phyloP scores from a whole-genome alignment of 2,888 invertebrate species.

The Eurois occulta region DNA sequence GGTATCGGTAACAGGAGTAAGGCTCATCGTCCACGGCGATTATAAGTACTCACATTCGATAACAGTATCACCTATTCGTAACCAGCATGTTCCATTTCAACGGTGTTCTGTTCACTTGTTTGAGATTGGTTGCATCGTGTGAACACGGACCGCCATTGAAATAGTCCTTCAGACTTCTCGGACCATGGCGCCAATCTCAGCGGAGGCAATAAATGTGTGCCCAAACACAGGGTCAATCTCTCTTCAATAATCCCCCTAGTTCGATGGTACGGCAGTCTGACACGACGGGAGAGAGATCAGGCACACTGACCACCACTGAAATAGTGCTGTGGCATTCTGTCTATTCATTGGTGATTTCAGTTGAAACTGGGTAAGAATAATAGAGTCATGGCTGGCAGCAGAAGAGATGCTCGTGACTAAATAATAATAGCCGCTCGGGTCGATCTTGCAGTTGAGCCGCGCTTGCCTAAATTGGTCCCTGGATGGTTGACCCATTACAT shows the following conservation, averaged over 20 bases:
- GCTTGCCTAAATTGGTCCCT: neutral
- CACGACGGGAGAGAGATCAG: neutral
- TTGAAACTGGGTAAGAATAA: neutral
- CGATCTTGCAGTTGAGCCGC: neutral
- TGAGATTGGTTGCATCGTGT: neutral
- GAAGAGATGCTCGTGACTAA: neutral
- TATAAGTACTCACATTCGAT: no score
- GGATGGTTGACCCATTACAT: neutral
- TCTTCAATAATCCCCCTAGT: neutral
- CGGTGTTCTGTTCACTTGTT: neutral
- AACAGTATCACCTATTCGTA: neutral
- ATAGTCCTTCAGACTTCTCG: neutral
- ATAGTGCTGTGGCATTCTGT: neutral
- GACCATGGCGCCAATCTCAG: neutral
- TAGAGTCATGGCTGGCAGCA: no score
- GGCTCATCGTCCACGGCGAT: neutral
- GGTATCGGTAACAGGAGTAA: conserved; percentile 3
- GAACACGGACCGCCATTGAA: neutral
- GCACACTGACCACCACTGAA: neutral
- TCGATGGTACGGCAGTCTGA: neutral
- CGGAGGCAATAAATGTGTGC: neutral
- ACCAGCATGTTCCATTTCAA: neutral
- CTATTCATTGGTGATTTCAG: neutral
- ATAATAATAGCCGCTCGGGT: neutral
- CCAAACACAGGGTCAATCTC: neutral